A percentile compares a stretch with the other conserved stretches of the same genome.
These are phyloP conservation scores for Callyntrura guangdongensis DNA, from an alignment of 2,888 invertebrate genomes.

Conservation along the genomic window DNA sequence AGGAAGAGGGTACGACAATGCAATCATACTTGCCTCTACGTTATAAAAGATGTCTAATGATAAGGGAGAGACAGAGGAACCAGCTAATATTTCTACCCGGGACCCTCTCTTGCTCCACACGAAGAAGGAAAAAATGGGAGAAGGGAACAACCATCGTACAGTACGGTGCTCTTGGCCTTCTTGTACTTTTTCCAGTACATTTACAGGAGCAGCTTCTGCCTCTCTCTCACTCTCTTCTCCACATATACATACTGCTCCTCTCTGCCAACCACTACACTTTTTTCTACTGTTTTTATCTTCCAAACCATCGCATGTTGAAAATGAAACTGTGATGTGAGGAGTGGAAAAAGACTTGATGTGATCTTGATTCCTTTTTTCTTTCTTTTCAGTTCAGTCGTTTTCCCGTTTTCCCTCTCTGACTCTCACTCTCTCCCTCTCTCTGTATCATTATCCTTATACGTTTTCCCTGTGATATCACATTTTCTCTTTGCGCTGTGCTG, in stretches of 20 bases:
- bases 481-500: constrained; percentile 47
- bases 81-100: constrained; percentile 58
- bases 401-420: no score
- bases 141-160: neutral
- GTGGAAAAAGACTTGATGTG: constrained; percentile 50
- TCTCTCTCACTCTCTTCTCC: no score
- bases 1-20: constrained; percentile 29
- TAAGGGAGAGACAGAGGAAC: constrained; percentile 36
- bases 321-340: constrained; percentile 8
- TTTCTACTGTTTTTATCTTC: constrained; percentile 52
- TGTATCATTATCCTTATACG: constrained; percentile 52
- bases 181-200: neutral
- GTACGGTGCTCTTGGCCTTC: neutral
- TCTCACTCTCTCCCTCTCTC: neutral
- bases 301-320: constrained; percentile 40
- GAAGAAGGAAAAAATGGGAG: neutral
- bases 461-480: no score
- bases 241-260: no score
- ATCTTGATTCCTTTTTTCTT: constrained; percentile 68
- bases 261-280: no score
- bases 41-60: constrained; percentile 10
- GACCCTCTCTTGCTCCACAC: constrained; percentile 10
- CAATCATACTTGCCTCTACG: neutral
- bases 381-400: no score
- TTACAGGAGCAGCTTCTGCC: neutral